These are phyloP conservation scores for rat (Rattus norvegicus) DNA, from an alignment of 2,113 vertebrate species.

Conservation along the genomic window GRCr8 NC_086019.1:230777001-230777500, in stretches of 20 bases:
- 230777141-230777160: neutral
- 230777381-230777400: too few relatives aligned
- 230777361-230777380: too few relatives aligned
- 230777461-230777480: too few relatives aligned
- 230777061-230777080: neutral
- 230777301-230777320: too few relatives aligned
- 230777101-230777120: neutral
- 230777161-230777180: neutral
- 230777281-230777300: neutral
- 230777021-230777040: neutral
- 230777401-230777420: too few relatives aligned
- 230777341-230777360: too few relatives aligned
- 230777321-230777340: too few relatives aligned
- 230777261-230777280: neutral
- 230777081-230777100: neutral
- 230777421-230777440: too few relatives aligned
- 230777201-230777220: neutral
- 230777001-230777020: neutral
- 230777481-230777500: too few relatives aligned
- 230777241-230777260: neutral
- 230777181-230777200: neutral
- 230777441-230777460: too few relatives aligned
- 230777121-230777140: neutral
- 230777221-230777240: neutral
- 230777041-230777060: neutral